phyloP scores from a whole-genome alignment of 2,797 vertebrate genomes.

The Gymnoscopelus braueri region DNA sequence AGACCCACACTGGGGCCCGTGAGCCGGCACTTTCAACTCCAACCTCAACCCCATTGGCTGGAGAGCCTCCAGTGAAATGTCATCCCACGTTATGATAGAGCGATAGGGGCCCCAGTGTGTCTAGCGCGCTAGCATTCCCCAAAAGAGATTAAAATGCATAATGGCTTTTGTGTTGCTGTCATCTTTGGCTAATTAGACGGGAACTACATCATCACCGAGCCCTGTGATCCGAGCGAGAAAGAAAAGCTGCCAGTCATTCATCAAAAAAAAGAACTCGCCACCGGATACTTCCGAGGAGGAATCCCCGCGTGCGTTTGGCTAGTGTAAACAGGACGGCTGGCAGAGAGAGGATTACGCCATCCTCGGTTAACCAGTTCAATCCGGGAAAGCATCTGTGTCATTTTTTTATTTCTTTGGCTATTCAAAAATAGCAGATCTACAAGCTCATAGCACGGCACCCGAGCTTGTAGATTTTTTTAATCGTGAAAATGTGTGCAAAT shows the following conservation, averaged over 20 bases:
- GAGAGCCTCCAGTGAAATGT: slow-evolving; percentile 55
- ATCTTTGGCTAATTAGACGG: slow-evolving; percentile 73
- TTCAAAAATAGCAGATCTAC: too few species aligned
- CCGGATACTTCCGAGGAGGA: slow-evolving; percentile 48
- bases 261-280: slow-evolving; percentile 40
- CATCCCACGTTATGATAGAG: slow-evolving; percentile 55
- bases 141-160: slow-evolving; percentile 72
- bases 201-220: slow-evolving; percentile 74
- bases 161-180: slow-evolving; percentile 73
- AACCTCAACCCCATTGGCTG: slow-evolving; percentile 47
- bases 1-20: slow-evolving; percentile 35
- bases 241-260: slow-evolving; percentile 64
- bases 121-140: slow-evolving; percentile 46
- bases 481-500: too few species aligned
- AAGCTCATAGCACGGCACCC: too few species aligned
- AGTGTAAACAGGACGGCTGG: slow-evolving; percentile 53
- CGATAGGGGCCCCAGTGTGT: slow-evolving; percentile 34
- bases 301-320: slow-evolving; percentile 40
- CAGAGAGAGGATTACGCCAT: slow-evolving; percentile 30
- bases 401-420: too few species aligned
- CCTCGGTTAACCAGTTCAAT: slow-evolving; percentile 24
- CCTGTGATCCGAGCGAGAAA: slow-evolving; percentile 48
- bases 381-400: too few species aligned
- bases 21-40: slow-evolving; percentile 41
- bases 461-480: too few species aligned